Conservation (phyloP, 92 coral and sea anemone species). For the Ricordea florida region DNA sequence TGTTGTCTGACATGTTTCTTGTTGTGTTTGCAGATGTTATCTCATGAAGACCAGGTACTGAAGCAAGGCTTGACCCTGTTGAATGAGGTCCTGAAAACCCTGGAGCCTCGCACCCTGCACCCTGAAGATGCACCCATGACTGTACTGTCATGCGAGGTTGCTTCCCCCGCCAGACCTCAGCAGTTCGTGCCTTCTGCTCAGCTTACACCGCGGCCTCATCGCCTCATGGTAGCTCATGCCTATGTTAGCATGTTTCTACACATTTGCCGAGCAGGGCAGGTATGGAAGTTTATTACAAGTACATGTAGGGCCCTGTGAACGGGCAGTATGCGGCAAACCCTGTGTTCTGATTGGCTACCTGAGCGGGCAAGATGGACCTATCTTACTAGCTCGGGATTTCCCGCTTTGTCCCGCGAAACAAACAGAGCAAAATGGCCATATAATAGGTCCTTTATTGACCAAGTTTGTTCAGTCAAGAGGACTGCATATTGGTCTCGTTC, state of each 20-base stretch:
- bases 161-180: conserved; percentile 75
- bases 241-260: conserved; percentile 93
- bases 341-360: background rate
- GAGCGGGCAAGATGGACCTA: too few relatives aligned
- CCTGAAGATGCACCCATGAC: conserved; percentile 71
- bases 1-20: background rate
- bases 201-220: conserved; percentile 88
- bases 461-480: too few relatives aligned
- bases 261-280: conserved; percentile 89
- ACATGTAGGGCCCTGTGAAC: background rate
- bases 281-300: conserved; percentile 12
- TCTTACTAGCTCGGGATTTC: too few relatives aligned
- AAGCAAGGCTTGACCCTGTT: conserved; percentile 85
- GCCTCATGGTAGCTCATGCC: conserved; percentile 90
- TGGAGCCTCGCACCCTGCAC: conserved; percentile 60
- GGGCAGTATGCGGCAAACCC: background rate
- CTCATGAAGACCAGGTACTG: conserved; percentile 92
- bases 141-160: conserved; percentile 80
- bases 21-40: conserved; percentile 64
- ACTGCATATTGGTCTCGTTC: too few relatives aligned
- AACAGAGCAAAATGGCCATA: too few relatives aligned
- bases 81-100: conserved; percentile 62
- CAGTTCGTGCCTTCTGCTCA: conserved; percentile 85
- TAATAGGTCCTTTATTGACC: too few relatives aligned
- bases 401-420: too few relatives aligned